A percentile compares a stretch with the other conserved stretches of the same genome.
These are phyloP conservation scores for Atta cephalotes DNA, from an alignment of 1,140 invertebrate species.

Conservation along the genomic window DNA sequence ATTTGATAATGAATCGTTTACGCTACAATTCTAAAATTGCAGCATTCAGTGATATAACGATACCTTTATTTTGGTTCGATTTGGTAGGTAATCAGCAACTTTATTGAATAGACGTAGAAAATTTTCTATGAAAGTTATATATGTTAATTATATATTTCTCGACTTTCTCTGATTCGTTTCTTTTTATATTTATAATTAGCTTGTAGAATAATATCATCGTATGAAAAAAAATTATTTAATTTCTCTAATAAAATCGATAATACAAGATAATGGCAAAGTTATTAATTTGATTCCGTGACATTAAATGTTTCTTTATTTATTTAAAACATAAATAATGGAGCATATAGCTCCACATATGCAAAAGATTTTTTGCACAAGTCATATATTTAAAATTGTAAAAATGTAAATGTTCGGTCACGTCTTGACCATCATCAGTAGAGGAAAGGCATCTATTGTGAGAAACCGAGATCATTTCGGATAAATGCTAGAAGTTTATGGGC, in stretches of 20 bases:
- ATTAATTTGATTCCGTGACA: neutral
- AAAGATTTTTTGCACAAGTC: too few relatives aligned
- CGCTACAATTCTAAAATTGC: constrained; percentile 86
- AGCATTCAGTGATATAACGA: constrained; percentile 87
- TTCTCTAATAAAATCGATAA: neutral
- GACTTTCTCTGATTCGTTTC: constrained; percentile 30
- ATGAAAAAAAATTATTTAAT: neutral
- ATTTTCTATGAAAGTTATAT: neutral
- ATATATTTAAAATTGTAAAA: too few relatives aligned
- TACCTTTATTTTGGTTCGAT: constrained; percentile 90
- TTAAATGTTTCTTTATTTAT: too few relatives aligned
- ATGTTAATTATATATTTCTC: neutral
- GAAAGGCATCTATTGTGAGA: too few relatives aligned
- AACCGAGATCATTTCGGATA: too few relatives aligned
- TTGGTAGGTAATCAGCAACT: constrained; percentile 85
- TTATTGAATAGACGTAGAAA: neutral
- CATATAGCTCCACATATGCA: too few relatives aligned
- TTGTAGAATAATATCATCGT: neutral
- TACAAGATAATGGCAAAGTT: neutral
- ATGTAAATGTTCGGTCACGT: too few relatives aligned
- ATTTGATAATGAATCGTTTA: constrained; percentile 88
- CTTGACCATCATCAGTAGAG: too few relatives aligned
- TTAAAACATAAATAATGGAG: too few relatives aligned
- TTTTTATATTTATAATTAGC: neutral
- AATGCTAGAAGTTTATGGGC: too few relatives aligned